Evolutionary conservation across 2,797 vertebrate species (phyloP).

Genomic region (Clarias pachynema): DNA sequence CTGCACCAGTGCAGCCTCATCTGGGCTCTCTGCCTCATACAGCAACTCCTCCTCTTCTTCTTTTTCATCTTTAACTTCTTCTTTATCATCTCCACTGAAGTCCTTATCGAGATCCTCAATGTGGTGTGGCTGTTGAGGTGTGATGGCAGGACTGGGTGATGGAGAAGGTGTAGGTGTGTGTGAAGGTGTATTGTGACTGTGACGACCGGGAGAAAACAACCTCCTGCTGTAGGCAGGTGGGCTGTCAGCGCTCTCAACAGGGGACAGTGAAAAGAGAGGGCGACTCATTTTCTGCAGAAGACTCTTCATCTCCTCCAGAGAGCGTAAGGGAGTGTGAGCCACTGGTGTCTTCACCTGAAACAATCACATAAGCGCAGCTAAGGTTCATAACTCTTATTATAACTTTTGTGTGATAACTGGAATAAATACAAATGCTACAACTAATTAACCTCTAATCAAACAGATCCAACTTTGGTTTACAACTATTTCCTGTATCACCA

Average conservation of each 20-base stretch:
- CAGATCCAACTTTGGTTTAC: neutral
- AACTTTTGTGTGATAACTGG: neutral
- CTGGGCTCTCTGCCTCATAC: conserved; percentile 93
- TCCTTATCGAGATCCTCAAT: conserved; percentile 2
- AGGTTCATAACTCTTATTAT: neutral
- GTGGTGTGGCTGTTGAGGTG: neutral
- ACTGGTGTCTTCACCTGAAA: conserved; percentile 79
- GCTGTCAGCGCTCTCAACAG: conserved; percentile 60
- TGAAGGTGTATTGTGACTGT: conserved; percentile 32
- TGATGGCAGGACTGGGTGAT: conserved; percentile 31
- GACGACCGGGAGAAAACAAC: conserved; percentile 41
- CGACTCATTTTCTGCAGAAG: conserved; percentile 86
- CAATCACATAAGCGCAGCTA: conserved; percentile 49
- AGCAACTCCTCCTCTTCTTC: conserved; percentile 64
- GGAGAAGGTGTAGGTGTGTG: conserved; percentile 29
- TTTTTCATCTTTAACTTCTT: conserved; percentile 2
- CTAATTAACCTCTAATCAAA: neutral
- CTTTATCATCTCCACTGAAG: conserved; percentile 7
- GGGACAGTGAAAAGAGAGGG: conserved; percentile 70
- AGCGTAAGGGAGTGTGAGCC: conserved; percentile 73
- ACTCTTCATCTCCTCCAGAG: conserved; percentile 85
- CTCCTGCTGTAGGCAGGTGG: conserved; percentile 65
- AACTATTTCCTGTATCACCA: neutral
- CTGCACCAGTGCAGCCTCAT: conserved; percentile 91
- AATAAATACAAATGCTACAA: neutral